These are phyloP conservation scores for Grammomys surdaster DNA, from an alignment of 2,113 vertebrate genomes.

Conservation along the genomic window DNA sequence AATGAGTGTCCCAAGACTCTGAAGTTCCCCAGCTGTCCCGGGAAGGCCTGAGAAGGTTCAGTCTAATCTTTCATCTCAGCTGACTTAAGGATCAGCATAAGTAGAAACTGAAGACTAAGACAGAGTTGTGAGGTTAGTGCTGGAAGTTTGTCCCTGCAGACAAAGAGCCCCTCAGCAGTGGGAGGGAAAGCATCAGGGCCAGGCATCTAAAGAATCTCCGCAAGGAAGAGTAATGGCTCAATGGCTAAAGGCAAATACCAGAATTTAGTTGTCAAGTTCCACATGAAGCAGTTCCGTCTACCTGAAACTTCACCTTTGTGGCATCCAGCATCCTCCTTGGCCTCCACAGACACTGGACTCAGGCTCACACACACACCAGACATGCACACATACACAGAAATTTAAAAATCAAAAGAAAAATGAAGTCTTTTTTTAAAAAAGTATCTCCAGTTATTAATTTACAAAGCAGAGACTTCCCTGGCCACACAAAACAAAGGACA, in stretches of 20 bases:
- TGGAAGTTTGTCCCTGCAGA: not conserved
- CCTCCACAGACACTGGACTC: not conserved
- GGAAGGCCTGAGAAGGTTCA: not conserved
- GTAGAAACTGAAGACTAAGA: not conserved
- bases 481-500: not conserved
- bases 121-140: not conserved
- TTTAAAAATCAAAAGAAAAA: not conserved
- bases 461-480: not conserved
- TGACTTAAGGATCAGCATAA: not conserved
- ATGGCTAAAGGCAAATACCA: not conserved
- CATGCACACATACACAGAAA: not conserved
- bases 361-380: not conserved
- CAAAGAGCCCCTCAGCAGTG: not conserved
- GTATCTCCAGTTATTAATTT: not conserved
- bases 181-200: not conserved
- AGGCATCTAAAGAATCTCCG: not conserved
- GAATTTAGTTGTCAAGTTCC: not conserved
- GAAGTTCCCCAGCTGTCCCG: not conserved
- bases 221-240: not conserved
- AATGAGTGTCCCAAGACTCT: not conserved
- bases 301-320: not conserved
- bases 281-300: not conserved
- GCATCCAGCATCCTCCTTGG: too few species aligned
- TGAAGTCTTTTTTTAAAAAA: not conserved
- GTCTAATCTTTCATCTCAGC: not conserved